Conservation (phyloP, 2,888 invertebrate genomes). For the Salticus scenicus region DNA sequence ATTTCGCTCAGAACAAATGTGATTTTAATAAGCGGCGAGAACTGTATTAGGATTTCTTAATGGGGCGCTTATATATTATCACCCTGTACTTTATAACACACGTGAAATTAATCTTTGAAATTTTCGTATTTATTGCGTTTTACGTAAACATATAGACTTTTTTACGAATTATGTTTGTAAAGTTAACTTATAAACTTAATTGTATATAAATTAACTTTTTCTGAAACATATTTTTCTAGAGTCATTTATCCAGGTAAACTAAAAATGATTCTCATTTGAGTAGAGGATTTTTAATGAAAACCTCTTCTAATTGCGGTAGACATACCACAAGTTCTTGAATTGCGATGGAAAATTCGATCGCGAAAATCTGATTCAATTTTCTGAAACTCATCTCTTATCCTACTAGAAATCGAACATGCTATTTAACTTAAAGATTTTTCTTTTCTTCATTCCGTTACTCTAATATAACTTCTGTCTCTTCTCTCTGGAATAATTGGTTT, state of each 20-base stretch:
- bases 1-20: no score
- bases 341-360: slow-evolving; percentile 25
- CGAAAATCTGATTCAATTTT: slow-evolving; percentile 59
- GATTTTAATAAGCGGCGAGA: no score
- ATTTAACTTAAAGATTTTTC: slow-evolving; percentile 43
- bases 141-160: no score
- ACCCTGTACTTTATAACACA: no score
- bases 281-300: background rate
- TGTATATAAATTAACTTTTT: no score
- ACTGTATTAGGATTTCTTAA: no score
- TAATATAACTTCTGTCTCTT: slow-evolving; percentile 18
- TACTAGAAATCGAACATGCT: slow-evolving; percentile 35
- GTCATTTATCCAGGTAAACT: background rate
- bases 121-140: no score
- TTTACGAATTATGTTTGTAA: no score
- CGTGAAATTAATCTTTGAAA: no score
- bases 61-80: no score
- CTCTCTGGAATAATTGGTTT: slow-evolving; percentile 58
- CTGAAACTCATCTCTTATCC: slow-evolving; percentile 61
- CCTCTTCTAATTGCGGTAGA: slow-evolving; percentile 41
- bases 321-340: slow-evolving; percentile 59
- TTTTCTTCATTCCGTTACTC: slow-evolving; percentile 14
- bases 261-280: background rate
- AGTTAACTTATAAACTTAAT: no score
- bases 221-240: no score